phyloP scores from a whole-genome alignment of 2,113 vertebrate species.

The Rostratula benghalensis region DNA sequence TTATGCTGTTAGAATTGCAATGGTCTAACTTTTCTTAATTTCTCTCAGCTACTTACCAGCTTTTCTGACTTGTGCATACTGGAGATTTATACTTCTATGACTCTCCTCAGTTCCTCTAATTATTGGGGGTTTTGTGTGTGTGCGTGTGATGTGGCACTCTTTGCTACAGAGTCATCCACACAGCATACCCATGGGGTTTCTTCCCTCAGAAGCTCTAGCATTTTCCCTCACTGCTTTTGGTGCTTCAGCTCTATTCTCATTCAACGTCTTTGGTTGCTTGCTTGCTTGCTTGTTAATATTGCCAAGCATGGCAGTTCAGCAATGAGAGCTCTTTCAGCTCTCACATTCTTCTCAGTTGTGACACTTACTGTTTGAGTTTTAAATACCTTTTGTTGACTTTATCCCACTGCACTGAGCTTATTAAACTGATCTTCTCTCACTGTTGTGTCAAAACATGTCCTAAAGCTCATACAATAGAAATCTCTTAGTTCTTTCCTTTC shows the following conservation, averaged over 20 bases:
- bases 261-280: not conserved
- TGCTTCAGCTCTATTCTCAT: not conserved
- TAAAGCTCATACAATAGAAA: not conserved
- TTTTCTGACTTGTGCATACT: not conserved
- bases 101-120: not conserved
- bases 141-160: not conserved
- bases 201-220: not conserved
- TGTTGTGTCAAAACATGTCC: not conserved
- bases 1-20: not conserved
- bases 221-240: not conserved
- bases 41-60: not conserved
- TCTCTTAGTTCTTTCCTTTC: not conserved
- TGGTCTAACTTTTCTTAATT: not conserved
- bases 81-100: not conserved
- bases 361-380: not conserved
- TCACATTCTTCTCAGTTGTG: not conserved
- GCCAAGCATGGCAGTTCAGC: not conserved
- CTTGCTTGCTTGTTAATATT: not conserved
- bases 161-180: not conserved
- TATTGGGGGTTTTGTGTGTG: not conserved
- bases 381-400: not conserved
- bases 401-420: not conserved
- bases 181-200: not conserved
- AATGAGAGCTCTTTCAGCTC: not conserved
- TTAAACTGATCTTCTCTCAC: not conserved